Percentiles rank a stretch among this genome's conserved stretches.
Evolutionary conservation across 2,797 vertebrate genomes (phyloP).

Genomic region (Rhinogobio ventralis): DNA sequence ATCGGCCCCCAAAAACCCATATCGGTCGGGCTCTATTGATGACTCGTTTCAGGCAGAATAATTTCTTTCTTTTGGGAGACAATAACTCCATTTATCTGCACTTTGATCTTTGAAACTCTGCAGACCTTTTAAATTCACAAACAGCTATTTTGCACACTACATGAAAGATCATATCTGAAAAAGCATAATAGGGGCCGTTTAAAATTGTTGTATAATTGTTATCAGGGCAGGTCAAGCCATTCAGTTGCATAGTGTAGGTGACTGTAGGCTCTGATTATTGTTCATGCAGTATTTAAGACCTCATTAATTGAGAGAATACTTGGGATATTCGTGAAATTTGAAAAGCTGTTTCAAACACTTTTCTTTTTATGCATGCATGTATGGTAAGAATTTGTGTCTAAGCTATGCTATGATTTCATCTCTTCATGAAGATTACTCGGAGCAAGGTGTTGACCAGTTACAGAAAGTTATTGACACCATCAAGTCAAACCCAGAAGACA

Average conservation of each 20-base stretch:
- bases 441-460: slow-evolving; percentile 94
- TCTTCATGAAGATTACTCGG: slow-evolving; percentile 85
- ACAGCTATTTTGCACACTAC: no score
- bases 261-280: background rate
- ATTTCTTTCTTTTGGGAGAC: no score
- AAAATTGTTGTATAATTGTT: background rate
- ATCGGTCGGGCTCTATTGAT: no score
- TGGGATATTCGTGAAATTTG: background rate
- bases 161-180: no score
- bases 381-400: background rate
- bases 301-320: background rate
- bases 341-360: background rate
- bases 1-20: no score
- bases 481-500: slow-evolving; percentile 90
- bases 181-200: no score
- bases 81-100: no score
- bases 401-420: background rate
- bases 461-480: slow-evolving; percentile 94
- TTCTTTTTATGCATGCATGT: background rate
- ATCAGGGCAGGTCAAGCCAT: background rate
- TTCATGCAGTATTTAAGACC: background rate
- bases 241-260: background rate
- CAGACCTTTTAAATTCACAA: no score
- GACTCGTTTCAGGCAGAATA: no score
- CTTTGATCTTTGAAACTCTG: background rate